These are phyloP conservation scores for Drosophila suzukii DNA, from an alignment of 1,140 invertebrate species.

Conservation along the genomic window DNA sequence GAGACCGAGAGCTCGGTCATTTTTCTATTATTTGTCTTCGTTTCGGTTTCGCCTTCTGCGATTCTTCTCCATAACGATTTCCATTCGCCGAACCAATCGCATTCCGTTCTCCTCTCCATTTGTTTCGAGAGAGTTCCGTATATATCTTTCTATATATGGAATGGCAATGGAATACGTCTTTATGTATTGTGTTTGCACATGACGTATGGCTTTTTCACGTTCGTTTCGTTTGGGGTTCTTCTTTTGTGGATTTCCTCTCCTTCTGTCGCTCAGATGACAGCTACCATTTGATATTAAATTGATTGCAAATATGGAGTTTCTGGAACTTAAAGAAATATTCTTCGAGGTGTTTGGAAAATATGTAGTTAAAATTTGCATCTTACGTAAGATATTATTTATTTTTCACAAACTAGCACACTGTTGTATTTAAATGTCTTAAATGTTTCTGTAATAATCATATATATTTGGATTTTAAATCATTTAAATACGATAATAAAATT, in stretches of 20 bases:
- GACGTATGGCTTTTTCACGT: slow-evolving; percentile 39
- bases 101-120: slow-evolving; percentile 47
- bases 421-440: too few relatives aligned
- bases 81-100: slow-evolving; percentile 50
- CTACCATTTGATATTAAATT: slow-evolving; percentile 37
- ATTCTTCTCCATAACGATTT: slow-evolving; percentile 48
- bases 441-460: too few relatives aligned
- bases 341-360: not conserved
- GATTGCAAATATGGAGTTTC: slow-evolving; percentile 24
- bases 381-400: too few relatives aligned
- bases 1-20: slow-evolving; percentile 14
- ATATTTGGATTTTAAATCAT: too few relatives aligned
- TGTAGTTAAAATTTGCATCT: too few relatives aligned
- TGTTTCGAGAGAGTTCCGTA: slow-evolving; percentile 16
- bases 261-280: slow-evolving; percentile 26
- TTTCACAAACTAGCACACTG: too few relatives aligned
- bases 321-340: not conserved
- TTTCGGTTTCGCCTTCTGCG: slow-evolving; percentile 43
- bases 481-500: too few relatives aligned
- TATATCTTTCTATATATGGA: slow-evolving; percentile 4
- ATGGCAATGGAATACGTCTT: slow-evolving; percentile 5
- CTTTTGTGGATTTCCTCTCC: slow-evolving; percentile 14
- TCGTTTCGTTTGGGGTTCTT: slow-evolving; percentile 26
- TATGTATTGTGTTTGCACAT: slow-evolving; percentile 41
- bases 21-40: slow-evolving; percentile 57